A percentile compares a stretch with the other conserved stretches of the same genome.
Evolutionary conservation across 2,888 invertebrate genomes (phyloP).

Genomic region (Aspidiotus destructor): DNA sequence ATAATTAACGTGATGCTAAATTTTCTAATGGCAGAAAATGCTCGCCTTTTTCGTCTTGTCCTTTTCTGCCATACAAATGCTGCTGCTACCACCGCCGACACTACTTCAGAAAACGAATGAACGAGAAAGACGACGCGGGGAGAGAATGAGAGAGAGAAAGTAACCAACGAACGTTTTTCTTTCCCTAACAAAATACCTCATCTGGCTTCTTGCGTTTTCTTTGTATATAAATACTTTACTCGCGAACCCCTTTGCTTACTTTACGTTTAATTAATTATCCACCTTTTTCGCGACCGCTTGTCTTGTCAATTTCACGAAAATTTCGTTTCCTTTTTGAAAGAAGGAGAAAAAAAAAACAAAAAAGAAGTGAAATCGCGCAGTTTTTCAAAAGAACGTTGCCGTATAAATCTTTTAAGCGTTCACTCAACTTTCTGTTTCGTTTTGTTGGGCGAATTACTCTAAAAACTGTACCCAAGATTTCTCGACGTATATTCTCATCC

Average conservation of each 20-base stretch:
- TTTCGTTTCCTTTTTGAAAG: not conserved
- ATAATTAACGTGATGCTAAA: no score
- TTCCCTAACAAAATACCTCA: not conserved
- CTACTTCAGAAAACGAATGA: no score
- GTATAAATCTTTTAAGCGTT: not conserved
- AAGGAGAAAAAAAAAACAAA: not conserved
- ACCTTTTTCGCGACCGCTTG: constrained; percentile 3
- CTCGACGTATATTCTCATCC: no score
- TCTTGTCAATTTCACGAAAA: constrained; percentile 4
- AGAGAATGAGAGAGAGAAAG: no score
- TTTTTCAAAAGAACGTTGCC: not conserved
- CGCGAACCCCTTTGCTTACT: constrained; percentile 2
- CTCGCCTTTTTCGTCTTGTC: no score
- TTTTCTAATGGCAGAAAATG: no score
- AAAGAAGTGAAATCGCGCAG: not conserved
- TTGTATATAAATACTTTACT: constrained; percentile 1
- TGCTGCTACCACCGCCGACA: no score
- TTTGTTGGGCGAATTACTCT: not conserved
- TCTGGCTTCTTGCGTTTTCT: constrained; percentile 4
- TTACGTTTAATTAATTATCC: constrained; percentile 4
- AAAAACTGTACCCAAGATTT: no score
- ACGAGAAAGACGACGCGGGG: no score
- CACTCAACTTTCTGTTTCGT: not conserved
- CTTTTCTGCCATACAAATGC: no score
- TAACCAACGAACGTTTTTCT: no score